These are phyloP conservation scores for Ptychodera flava DNA, from an alignment of 35 echinoderm and acorn worm species.

Conservation along the genomic window DNA sequence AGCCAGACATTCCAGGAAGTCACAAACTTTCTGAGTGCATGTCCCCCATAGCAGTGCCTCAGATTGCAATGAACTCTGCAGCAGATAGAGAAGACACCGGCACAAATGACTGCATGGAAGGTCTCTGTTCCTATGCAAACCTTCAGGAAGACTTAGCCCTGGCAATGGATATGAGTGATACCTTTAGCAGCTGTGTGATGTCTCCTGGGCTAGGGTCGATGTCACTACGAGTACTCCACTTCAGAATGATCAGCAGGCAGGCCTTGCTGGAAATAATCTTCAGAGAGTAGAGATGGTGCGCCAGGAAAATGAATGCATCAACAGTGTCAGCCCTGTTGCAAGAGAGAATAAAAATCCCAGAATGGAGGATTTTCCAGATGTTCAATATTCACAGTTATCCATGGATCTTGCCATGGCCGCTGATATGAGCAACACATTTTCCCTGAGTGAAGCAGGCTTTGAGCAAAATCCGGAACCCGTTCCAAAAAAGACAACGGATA, in stretches of 20 bases:
- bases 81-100: background rate
- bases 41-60: background rate
- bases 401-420: slow-evolving; percentile 28
- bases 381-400: slow-evolving; percentile 40
- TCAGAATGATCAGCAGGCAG: background rate
- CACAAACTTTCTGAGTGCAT: background rate
- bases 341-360: background rate
- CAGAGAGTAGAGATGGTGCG: background rate
- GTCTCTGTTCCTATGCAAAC: background rate
- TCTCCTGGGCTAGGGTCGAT: no score
- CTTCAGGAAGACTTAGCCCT: slow-evolving; percentile 8
- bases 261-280: no score
- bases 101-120: background rate
- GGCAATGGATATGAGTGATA: slow-evolving; percentile 20
- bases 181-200: slow-evolving; percentile 4
- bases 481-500: background rate
- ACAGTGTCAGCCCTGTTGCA: background rate
- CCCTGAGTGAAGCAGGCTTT: background rate
- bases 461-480: background rate
- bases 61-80: background rate
- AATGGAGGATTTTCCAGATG: background rate
- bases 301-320: background rate
- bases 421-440: background rate
- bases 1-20: no score
- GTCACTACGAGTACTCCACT: background rate